Conservation (phyloP, 2,113 vertebrate species). For the Noctilio leporinus region DNA sequence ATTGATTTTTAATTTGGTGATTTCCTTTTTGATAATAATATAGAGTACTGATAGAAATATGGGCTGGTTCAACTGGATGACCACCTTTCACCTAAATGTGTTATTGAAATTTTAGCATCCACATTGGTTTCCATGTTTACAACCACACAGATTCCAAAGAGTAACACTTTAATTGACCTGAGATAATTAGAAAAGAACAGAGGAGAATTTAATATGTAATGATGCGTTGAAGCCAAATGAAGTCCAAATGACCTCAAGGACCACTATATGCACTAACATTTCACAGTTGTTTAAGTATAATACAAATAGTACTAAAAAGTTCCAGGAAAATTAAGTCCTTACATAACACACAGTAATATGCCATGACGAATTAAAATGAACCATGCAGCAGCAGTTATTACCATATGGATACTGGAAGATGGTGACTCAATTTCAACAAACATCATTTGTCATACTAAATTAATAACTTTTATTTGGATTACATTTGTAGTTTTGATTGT, state of each 20-base stretch:
- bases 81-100: not conserved
- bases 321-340: not conserved
- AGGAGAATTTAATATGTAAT: not conserved
- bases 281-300: not conserved
- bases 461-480: not conserved
- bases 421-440: not conserved
- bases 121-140: not conserved
- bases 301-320: not conserved
- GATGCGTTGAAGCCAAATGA: not conserved
- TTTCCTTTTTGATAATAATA: not conserved
- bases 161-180: not conserved
- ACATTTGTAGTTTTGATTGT: not conserved
- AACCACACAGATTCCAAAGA: not conserved
- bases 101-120: not conserved
- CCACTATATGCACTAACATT: not conserved
- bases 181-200: not conserved
- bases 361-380: not conserved
- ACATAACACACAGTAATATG: not conserved
- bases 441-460: not conserved
- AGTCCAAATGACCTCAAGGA: not conserved
- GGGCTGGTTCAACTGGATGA: not conserved
- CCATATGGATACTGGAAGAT: not conserved
- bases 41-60: not conserved
- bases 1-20: not conserved
- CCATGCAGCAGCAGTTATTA: not conserved